These are phyloP conservation scores for Argyra leucocephala DNA, from an alignment of 2,888 invertebrate species.

Conservation along the genomic window DNA sequence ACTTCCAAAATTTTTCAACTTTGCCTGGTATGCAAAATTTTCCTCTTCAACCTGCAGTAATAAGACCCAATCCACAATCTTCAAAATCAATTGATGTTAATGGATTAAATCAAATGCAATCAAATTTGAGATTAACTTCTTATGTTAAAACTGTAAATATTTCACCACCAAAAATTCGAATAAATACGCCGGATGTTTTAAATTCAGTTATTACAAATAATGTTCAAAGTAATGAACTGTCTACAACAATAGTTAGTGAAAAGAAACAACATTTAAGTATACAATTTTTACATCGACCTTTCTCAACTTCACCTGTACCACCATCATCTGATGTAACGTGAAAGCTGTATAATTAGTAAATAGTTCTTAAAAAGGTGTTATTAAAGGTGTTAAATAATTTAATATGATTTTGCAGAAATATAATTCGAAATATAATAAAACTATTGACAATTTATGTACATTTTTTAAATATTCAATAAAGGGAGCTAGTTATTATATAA, in stretches of 20 bases:
- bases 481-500: background rate
- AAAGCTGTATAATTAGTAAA: constrained; percentile 24
- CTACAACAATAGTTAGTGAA: constrained; percentile 16
- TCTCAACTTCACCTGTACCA: constrained; percentile 41
- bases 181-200: constrained; percentile 42
- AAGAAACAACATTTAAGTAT: constrained; percentile 28
- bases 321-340: constrained; percentile 40
- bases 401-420: background rate
- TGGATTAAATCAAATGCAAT: constrained; percentile 30
- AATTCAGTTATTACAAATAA: constrained; percentile 36
- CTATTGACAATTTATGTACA: background rate
- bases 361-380: background rate
- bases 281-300: constrained; percentile 40
- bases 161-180: constrained; percentile 40
- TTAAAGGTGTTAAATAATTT: background rate
- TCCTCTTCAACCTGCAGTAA: constrained; percentile 42
- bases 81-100: constrained; percentile 34
- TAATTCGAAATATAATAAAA: background rate
- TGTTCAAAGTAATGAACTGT: constrained; percentile 24
- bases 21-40: constrained; percentile 42
- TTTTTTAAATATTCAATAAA: background rate
- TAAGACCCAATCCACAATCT: constrained; percentile 42
- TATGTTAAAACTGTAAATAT: constrained; percentile 32
- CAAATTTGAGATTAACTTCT: constrained; percentile 23
- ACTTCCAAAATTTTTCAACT: constrained; percentile 42